Conservation (phyloP, 2,888 invertebrate species). For the Alsophila aescularia region DNA sequence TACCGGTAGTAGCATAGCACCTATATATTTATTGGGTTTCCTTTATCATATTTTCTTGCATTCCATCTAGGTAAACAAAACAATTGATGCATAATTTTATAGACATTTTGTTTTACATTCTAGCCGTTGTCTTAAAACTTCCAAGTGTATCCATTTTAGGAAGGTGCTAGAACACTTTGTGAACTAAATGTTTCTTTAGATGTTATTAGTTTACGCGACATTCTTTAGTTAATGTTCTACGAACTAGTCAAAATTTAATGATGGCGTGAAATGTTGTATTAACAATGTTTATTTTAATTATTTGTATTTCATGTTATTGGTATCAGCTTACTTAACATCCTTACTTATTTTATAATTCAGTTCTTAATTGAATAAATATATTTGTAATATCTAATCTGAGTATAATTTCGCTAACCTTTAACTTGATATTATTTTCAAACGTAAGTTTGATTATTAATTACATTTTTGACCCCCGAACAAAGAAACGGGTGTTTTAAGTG, state of each 20-base stretch:
- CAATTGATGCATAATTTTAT: constrained; percentile 31
- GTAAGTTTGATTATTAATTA: no score
- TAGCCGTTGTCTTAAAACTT: constrained; percentile 32
- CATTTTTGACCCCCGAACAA: no score
- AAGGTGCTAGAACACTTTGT: constrained; percentile 65
- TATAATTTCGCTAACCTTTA: constrained; percentile 45
- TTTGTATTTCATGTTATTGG: constrained; percentile 62
- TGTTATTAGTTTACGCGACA: constrained; percentile 30
- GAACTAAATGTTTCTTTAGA: constrained; percentile 27
- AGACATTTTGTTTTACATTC: constrained; percentile 19
- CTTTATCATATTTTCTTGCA: no score
- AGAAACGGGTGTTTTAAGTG: no score
- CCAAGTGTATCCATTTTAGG: constrained; percentile 42
- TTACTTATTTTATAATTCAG: constrained; percentile 73
- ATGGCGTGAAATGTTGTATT: constrained; percentile 55
- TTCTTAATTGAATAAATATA: constrained; percentile 80
- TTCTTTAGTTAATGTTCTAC: constrained; percentile 52
- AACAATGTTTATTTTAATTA: constrained; percentile 50
- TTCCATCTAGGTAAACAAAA: constrained; percentile 1
- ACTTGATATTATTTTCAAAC: no score
- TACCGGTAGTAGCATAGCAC: no score
- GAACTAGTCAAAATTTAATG: constrained; percentile 79
- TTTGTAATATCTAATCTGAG: constrained; percentile 75
- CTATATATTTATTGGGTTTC: no score
- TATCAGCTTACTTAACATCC: constrained; percentile 69